A percentile compares a stretch with the other conserved stretches of the same genome.
These are phyloP conservation scores for Gorsachius goisagi DNA, from an alignment of 2,113 vertebrate species.

Conservation along the genomic window DNA sequence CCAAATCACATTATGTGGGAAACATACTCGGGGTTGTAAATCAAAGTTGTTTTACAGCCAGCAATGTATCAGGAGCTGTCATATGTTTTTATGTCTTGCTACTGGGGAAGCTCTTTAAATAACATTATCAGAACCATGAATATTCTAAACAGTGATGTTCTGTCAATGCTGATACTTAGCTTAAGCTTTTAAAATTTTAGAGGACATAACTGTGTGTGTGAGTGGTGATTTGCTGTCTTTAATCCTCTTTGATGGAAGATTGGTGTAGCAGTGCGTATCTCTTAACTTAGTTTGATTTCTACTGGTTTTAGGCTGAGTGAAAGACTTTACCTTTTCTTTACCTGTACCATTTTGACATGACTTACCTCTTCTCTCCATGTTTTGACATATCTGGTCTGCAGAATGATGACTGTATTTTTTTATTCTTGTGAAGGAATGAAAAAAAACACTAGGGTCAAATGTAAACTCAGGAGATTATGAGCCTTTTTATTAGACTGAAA, in stretches of 20 bases:
- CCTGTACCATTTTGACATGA: background rate
- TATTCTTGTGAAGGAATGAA: background rate
- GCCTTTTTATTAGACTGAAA: slow-evolving; percentile 27
- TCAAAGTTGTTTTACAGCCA: background rate
- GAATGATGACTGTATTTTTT: background rate
- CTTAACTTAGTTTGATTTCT: background rate
- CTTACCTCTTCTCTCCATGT: background rate
- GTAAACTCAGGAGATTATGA: background rate
- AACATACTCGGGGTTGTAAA: background rate
- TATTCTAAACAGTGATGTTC: background rate
- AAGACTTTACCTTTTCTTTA: background rate
- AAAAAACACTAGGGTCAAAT: slow-evolving; percentile 10
- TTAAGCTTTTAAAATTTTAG: slow-evolving; percentile 1
- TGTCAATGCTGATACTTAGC: background rate
- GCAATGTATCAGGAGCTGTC: background rate
- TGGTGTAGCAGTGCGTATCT: background rate
- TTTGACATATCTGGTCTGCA: background rate
- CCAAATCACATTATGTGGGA: background rate
- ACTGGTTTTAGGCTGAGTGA: background rate
- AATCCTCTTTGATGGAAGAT: background rate
- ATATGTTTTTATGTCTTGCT: background rate
- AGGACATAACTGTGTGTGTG: background rate
- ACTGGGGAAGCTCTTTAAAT: background rate
- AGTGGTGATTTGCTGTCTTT: background rate
- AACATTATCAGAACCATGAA: background rate